Base-by-base conservation (phyloP, 1,140 invertebrate genomes). In the Ceratosolen solmsi region DNA sequence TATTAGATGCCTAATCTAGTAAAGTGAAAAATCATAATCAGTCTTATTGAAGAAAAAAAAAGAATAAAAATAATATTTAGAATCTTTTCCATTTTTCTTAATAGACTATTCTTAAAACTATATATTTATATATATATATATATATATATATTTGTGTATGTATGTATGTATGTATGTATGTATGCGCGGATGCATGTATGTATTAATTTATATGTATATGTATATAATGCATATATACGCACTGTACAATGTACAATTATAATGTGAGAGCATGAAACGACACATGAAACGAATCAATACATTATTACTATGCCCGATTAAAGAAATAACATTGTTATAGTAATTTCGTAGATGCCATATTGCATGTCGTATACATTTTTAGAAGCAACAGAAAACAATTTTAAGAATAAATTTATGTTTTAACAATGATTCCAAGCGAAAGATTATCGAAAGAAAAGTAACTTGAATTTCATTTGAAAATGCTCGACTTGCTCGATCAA, bases 11-110 rank as follows among this genome's bases (percentile, higher is more conserved):
- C 71, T 27, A 33, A 33, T 2, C 4, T n/a, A 63, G 0, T 56
- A 71, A 27, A 30, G 73, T 11, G 22, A 33, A 63, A 73, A 74
- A 27, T 49, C 41, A 46, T 70, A 79, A 82, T 82, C 81, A 82
- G 81, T 82, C 81, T 82, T 82, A 79, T 79, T 51, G n/a, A 54
- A 65, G 9, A 30, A 75, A 54, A 36, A 27, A 81, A 79, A 71
- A 74, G 46, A 68, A 68, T 27, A 72, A 36, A 75, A 81, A 3
- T 22, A 56, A 41, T n/a, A 33, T 11, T 13, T 15, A 51, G 58
- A 63, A 72, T 54, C 20, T 41, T 25, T 41, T 33, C 8, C 11
- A 11, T 30, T 15, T 58, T 38, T 51, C 17, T 58, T 33, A 22
- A 27, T 79, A 71, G 41, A 8, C 17, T 36, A 68, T 51, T 68